A percentile compares a stretch with the other conserved stretches of the same genome.
Evolutionary conservation across 2,113 vertebrate species (phyloP).

Genomic region (Chionomys nivalis): DNA sequence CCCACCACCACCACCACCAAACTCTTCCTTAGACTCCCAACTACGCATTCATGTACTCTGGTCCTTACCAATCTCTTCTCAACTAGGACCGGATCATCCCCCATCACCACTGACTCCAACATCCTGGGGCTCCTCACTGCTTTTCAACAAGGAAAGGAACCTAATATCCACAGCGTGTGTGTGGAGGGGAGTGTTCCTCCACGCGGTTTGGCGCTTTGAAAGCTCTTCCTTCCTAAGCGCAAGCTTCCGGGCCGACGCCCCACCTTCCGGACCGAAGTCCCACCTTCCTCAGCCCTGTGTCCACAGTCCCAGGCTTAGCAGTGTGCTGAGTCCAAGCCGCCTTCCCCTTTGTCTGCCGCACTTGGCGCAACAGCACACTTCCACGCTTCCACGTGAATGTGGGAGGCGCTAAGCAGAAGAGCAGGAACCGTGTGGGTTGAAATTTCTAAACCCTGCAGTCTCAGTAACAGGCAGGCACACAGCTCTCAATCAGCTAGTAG

Average conservation of each 20-base stretch:
- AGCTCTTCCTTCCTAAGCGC: background rate
- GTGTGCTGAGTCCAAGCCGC: background rate
- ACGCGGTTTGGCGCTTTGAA: background rate
- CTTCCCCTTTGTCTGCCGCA: background rate
- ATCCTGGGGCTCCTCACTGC: background rate
- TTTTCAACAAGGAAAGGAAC: background rate
- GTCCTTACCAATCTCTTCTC: background rate
- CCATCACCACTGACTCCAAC: background rate
- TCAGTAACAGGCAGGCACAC: background rate
- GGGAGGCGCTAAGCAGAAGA: background rate
- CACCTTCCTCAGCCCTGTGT: background rate
- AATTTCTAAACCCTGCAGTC: background rate
- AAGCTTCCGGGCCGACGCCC: background rate
- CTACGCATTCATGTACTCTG: background rate
- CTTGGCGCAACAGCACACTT: background rate
- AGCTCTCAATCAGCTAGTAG: background rate
- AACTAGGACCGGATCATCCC: background rate
- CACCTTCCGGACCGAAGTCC: background rate
- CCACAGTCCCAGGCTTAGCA: background rate
- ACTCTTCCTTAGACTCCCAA: background rate
- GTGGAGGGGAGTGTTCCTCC: background rate
- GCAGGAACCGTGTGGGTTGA: background rate
- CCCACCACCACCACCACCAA: too few species aligned
- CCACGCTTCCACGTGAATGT: background rate
- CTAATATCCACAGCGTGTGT: background rate